Base-by-base conservation (phyloP, 2,113 vertebrate genomes). In the Nerophis lumbriciformis region DNA sequence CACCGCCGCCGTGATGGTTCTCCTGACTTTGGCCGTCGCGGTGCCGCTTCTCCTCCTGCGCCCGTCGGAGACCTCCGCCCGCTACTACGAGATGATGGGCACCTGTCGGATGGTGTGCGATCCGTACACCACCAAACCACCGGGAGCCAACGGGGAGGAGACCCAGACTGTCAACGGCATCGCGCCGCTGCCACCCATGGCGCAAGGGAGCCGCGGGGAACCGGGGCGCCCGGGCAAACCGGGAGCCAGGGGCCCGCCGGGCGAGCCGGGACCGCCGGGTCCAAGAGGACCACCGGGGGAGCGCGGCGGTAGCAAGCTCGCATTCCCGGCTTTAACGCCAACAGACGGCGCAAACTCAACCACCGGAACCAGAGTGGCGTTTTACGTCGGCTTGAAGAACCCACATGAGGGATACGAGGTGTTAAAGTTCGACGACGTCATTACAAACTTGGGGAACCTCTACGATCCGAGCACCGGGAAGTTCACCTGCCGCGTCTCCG, bases 1-100 rank as follows among this genome's bases (percentile, higher is more conserved):
- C 76, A 78, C 89, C 58, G 86, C 85, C 66, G 85, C 88, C 74
- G 88, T 87, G 83, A 93, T 93, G 91, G 87, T 87, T 15, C 69
- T 94, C 50, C 83, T 94, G 66, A 84, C 85, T 61, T 77, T 94
- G 75, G 84, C 90, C 47, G 81, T 94, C 5, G 89, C 88, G 0
- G 71, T 94, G 55, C 92, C 92, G 6, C 39, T 93, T 36, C 83
- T 90, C 42, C 84, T 94, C 83, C 75, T 87, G 11, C 81, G 81
- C 56, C 80, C 87, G 73, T 77, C 91, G 1, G 85, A 88, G 13
- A 78, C 90, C 48, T 85, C 86, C 3, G 92, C 90, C 37, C 93
- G 92, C 74, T 93, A 95, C 73, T 95, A 94, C 63, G 94, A 95
- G 87, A 95, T 95, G 93, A 90, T 94, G 91, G 94, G 94, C 74